These are phyloP conservation scores for Meloidogyne floridensis DNA, from an alignment of 1,140 invertebrate species.

Conservation along the genomic window DNA sequence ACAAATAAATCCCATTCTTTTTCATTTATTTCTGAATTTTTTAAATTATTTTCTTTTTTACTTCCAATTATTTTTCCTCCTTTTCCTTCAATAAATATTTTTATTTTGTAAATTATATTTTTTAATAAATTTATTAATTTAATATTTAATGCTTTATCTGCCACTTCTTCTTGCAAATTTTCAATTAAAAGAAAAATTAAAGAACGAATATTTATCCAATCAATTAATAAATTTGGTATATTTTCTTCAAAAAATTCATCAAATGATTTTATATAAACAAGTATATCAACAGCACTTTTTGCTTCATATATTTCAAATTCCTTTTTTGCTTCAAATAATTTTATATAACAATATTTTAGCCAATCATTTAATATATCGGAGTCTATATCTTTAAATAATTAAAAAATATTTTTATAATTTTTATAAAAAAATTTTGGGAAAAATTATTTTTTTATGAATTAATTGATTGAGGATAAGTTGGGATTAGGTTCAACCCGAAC, in stretches of 20 bases:
- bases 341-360: not conserved
- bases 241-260: not conserved
- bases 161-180: not conserved
- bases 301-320: not conserved
- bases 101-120: not conserved
- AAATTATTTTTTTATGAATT: too few relatives aligned
- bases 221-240: not conserved
- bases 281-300: not conserved
- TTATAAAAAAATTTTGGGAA: too few relatives aligned
- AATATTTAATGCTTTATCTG: not conserved
- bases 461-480: too few relatives aligned
- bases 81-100: not conserved
- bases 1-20: not conserved
- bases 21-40: not conserved
- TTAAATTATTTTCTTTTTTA: too few relatives aligned
- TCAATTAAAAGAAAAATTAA: not conserved
- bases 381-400: not conserved
- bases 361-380: not conserved
- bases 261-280: not conserved
- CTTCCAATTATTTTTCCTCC: not conserved
- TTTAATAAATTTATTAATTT: not conserved
- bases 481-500: too few relatives aligned
- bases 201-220: constrained; percentile 1
- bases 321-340: not conserved
- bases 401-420: too few relatives aligned